Base-by-base conservation (phyloP, 2,797 vertebrate genomes). In the Toxotes lorentzi region DNA sequence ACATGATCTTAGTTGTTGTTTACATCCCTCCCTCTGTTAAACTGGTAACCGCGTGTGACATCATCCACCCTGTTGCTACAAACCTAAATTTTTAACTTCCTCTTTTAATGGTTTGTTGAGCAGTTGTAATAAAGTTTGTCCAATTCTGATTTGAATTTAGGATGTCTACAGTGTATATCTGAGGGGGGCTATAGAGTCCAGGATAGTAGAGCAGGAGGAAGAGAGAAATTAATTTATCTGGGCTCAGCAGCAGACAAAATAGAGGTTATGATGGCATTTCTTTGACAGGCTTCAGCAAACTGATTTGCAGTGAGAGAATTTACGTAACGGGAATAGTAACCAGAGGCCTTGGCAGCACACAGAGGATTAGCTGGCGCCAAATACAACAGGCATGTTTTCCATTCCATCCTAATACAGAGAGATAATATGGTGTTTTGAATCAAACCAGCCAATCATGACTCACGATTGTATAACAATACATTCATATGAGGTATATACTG, bases 241-340 rank as follows among this genome's bases (percentile, higher is more conserved):
- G 24, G 24, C 68, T 35, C 7, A 62, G 58, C 34, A 35, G 47
- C 58, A 50, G 34, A 51, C 5, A 23, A 63, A 63, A 43, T 34
- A 54, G 48, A 45, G 24, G 27, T 54, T 34, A 21, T 2, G 2
- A 21, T 63, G 27, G 59, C 23, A 34, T 40, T 32, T 54, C 27
- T 62, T 54, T 53, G 38, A 72, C 17, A 53, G 35, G 59, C 48
- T n/a, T 61, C 34, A 51, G 23, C 58, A 51, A 40, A 41, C 21
- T 38, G 24, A 61, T 48, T 47, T 43, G 40, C 53, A 34, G 13
- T 47, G 14, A 70, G 67, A 19, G 10, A 24, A 51, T 61, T 5
- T 32, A 23, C 13, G 35, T 34, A 27, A 43, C 7, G 1, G 70
- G 24, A 43, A 13, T 40, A 54, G 27, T 41, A 32, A 32, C 59